Evolutionary conservation across 2,888 invertebrate species (phyloP), one percentile per base, ranked within the genome.

Genomic region (Entomobrya multifasciata): DNA sequence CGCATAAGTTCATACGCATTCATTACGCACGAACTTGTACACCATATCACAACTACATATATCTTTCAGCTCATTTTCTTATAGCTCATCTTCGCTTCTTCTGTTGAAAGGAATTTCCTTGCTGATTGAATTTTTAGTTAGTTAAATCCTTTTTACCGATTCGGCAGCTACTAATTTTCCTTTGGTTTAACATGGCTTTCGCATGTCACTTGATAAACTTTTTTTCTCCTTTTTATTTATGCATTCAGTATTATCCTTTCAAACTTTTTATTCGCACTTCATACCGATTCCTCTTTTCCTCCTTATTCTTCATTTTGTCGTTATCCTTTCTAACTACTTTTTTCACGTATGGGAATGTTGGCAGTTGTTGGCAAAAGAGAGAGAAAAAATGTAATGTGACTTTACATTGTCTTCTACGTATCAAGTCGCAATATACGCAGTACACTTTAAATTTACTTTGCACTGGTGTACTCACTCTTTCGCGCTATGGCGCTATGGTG

Each of bases 141-240:
- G 74, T 74, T 74, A 74, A 74, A 74, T 49, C 52, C 52, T 74
- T 74, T 74, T 52, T 74, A 74, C 74, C 74, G 74, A 74, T 49
- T 74, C 74, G 74, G 74, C 74, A 74, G 49, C 74, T 36, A 36
- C 36, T 36, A 36, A 4, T 36, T 36, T 57, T 57, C 20, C 22
- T 74, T 74, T 49, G 49, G 52, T 49, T 47, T 74, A 27, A 74
- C 74, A 74, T 52, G 52, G 74, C 52, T 74, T 74, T 52, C 52
- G 52, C 74, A 74, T 74, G 74, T 74, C 74, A 74, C 49, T 74
- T 27, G 74, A 74, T 74, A 74, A 52, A 74, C 49, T 27, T 25
- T 30, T 65, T n/a, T 25, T 74, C 27, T 49, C 17, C 74, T 52
- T n/a, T 52, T 74, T 74, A 74, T 74, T 74, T 74, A 74, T 74